Base-by-base conservation (phyloP, 2,113 vertebrate species). In the Menidia beryllina region DNA sequence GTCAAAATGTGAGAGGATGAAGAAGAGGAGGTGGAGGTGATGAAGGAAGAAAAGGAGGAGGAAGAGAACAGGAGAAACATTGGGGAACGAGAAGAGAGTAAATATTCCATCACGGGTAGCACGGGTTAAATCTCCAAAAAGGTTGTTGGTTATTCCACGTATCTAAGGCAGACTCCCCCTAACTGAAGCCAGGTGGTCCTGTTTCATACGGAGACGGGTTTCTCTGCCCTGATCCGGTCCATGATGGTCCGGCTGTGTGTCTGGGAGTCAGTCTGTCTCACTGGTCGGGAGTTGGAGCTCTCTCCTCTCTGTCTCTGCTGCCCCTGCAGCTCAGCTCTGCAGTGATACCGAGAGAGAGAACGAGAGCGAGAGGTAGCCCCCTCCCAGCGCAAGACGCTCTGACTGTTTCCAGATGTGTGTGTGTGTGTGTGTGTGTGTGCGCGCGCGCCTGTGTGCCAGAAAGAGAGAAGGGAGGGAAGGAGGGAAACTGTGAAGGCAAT, bases 401-500 rank as follows among this genome's bases (percentile, higher is more conserved):
- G 93, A 95, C 93, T 94, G 92, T 89, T 94, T 95, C 94, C 94
- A 95, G 94, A 94, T 95, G 94, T 94, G 91, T 76, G 87, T 60
- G 67, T 52, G 55, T 15, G 50, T 48, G 61, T 24, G 63, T 59
- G 49, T 51, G 62, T 58, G 77, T 69, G 72, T n/a, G n/a, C n/a
- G n/a, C n/a, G 50, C 52, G 61, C 27, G 63, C 61, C 54, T 51
- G 62, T 58, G 77, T 69, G 72, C 21, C 24, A 78, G 34, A 72
- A 69, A 65, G 62, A 59, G 54, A 69, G 47, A 61, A 69, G 11
- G 25, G 65, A 73, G 25, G 47, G 47, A 71, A 48, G 72, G 53
- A 65, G 75, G 69, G 68, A 70, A 72, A 78, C 64, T 69, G 71
- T 72, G 72, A 69, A 74, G 71, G 72, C 76, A 87, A 71, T 58